Conservation (phyloP, 2,888 invertebrate species). For the Capitulum mitella region DNA sequence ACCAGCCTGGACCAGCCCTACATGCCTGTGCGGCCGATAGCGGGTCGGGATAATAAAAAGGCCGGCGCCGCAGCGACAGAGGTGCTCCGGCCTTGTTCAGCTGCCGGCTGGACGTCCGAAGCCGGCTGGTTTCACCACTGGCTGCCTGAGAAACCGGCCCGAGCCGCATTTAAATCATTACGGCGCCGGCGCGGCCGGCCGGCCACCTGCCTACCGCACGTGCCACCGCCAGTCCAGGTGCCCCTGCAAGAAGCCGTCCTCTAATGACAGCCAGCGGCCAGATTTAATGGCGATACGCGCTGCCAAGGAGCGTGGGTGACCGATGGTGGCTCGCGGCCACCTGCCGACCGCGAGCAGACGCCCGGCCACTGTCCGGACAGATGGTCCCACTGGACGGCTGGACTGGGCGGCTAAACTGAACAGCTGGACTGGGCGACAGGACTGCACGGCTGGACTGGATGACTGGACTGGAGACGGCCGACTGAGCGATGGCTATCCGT, state of each 20-base stretch:
- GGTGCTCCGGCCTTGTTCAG: too few species aligned
- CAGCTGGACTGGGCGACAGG: too few species aligned
- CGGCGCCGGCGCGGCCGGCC: neutral
- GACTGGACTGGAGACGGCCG: too few species aligned
- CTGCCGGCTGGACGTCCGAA: neutral
- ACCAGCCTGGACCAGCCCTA: too few species aligned
- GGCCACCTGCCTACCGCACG: neutral
- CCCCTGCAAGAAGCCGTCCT: neutral
- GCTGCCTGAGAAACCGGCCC: neutral
- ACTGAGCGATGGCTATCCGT: too few species aligned
- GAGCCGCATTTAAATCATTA: constrained; percentile 5
- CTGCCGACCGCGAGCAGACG: too few species aligned
- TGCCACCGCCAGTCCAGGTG: constrained; percentile 9
- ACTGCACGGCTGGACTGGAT: too few species aligned
- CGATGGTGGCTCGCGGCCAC: neutral
- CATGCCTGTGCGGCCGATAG: too few species aligned
- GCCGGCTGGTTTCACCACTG: neutral
- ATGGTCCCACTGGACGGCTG: too few species aligned
- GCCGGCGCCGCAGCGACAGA: neutral
- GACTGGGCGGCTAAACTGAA: too few species aligned
- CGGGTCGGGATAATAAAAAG: too few species aligned
- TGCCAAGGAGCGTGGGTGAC: neutral
- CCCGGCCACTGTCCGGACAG: too few species aligned
- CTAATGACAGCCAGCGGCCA: neutral
- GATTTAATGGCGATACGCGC: neutral